Conservation (phyloP, 2,888 invertebrate species). For the Drosophila setosimentum region DNA sequence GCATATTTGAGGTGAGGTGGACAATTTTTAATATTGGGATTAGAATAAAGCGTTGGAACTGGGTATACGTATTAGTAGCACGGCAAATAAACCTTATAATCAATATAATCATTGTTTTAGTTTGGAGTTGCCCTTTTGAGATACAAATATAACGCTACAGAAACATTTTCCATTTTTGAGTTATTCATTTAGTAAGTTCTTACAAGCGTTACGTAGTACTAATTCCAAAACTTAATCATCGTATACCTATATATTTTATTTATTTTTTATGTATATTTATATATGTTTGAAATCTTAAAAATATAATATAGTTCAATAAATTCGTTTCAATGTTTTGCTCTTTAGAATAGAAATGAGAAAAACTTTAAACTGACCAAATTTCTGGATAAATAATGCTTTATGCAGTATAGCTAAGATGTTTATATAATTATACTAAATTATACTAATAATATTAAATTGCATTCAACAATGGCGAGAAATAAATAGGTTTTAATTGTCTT, state of each 20-base stretch:
- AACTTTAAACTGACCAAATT: neutral
- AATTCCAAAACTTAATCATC: neutral
- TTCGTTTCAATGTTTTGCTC: neutral
- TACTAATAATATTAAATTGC: neutral
- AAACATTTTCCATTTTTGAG: neutral
- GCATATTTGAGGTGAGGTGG: constrained; percentile 1
- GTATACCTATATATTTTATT: too few species aligned
- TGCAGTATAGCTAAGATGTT: neutral
- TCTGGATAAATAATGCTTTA: neutral
- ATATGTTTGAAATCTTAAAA: neutral
- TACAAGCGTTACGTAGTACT: neutral
- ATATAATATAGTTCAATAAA: neutral
- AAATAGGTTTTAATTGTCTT: neutral
- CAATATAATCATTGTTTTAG: neutral
- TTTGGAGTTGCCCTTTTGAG: neutral
- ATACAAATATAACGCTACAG: neutral
- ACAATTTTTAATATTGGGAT: neutral
- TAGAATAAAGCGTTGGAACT: neutral
- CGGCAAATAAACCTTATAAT: neutral
- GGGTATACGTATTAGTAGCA: too few species aligned
- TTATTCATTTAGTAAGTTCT: too few species aligned
- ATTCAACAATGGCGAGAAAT: neutral
- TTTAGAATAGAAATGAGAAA: neutral
- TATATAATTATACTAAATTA: neutral
- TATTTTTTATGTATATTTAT: neutral